These are phyloP conservation scores for Boulengeromyrus knoepffleri DNA, from an alignment of 2,113 vertebrate species.

Conservation along the genomic window DNA sequence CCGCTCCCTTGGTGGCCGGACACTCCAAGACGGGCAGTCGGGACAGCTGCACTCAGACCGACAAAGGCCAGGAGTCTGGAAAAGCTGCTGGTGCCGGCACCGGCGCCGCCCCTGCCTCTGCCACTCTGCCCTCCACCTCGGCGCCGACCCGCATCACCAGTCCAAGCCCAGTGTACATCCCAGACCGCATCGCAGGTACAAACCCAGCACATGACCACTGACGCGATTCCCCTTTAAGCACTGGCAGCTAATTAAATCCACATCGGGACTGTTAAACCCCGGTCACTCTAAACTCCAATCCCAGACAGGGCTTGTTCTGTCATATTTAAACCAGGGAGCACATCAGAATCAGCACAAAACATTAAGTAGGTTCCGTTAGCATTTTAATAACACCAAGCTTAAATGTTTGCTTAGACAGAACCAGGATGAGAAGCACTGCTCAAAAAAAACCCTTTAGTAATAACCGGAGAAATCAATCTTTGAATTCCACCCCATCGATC, in stretches of 20 bases:
- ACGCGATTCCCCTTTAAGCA: neutral
- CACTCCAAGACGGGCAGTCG: conserved; percentile 93
- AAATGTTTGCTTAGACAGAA: neutral
- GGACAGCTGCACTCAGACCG: conserved; percentile 92
- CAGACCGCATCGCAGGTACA: conserved; percentile 60
- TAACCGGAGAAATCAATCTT: neutral
- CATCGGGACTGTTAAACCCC: neutral
- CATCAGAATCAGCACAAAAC: neutral
- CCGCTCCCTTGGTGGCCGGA: conserved; percentile 70
- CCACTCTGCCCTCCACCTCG: conserved; percentile 53
- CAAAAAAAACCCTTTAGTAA: neutral
- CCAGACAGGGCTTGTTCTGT: neutral
- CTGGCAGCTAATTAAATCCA: neutral
- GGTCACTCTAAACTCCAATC: conserved; percentile 28
- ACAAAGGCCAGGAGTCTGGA: conserved; percentile 67
- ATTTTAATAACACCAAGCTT: neutral
- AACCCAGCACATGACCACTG: conserved; percentile 55
- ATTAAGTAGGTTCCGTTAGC: neutral
- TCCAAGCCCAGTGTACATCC: conserved; percentile 64
- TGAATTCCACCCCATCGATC: neutral
- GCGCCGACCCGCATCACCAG: conserved; percentile 51
- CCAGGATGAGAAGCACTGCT: neutral
- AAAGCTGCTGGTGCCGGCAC: conserved; percentile 58
- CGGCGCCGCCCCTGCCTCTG: conserved; percentile 20
- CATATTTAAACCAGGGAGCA: neutral